Evolutionary conservation across 2,797 vertebrate genomes (phyloP), one percentile per base, ranked within the genome.

Genomic region (Fistularia commersonii): DNA sequence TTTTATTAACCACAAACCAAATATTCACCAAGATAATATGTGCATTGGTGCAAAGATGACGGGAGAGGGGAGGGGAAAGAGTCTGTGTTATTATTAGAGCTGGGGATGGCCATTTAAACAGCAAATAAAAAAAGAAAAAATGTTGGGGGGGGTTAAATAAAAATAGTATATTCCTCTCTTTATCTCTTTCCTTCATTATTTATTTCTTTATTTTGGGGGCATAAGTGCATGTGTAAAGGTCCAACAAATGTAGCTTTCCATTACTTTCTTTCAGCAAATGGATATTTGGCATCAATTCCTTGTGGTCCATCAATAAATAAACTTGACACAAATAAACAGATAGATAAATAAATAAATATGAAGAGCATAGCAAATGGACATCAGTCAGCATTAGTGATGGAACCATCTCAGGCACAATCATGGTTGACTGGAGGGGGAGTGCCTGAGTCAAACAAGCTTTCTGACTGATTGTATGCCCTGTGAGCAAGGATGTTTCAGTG

Each of bases 271-370:
- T 50, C 47, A 76, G 76, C 76, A 84, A 87, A 88, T 87, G 83
- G 82, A 84, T 74, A 74, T 70, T 66, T 73, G 54, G 73, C 76
- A 39, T 82, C 72, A 56, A 56, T 74, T 87, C 79, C 82, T 79
- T 41, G 41, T 79, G 77, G 64, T 52, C 69, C 85, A 89, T 90
- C 81, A 91, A 91, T 91, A 91, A 90, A 83, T 90, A 89, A 91
- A 81, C 54, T 48, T 69, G 80, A 87, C 68, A 51, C 79, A 88
- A 90, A 91, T 89, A 91, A 90, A 91, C 81, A 85, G 74, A 88
- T 90, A 88, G 87, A 91, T 91, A 90, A 91, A 89, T 91, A 88
- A 91, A 89, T 90, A 87, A 89, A 83, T 80, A 71, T 58, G 72
- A 76, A 72, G 76, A 69, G 78, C 64, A 61, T 23, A 15, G 72